These are phyloP conservation scores for Formica exsecta DNA, from an alignment of 1,140 invertebrate species.

Conservation along the genomic window DNA sequence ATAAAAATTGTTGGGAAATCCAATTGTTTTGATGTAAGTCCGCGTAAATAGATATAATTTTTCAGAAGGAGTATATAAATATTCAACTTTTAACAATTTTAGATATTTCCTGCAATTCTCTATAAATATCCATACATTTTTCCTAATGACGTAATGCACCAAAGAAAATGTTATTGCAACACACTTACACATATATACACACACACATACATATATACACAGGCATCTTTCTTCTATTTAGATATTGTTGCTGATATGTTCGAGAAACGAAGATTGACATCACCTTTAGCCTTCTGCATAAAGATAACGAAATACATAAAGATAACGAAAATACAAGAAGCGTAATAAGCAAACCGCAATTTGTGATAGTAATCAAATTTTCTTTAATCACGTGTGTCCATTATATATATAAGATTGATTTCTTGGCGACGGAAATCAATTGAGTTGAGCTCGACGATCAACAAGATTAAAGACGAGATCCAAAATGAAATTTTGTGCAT, in stretches of 20 bases:
- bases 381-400: slow-evolving; percentile 28
- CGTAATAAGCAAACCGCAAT: slow-evolving; percentile 24
- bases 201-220: not conserved
- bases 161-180: slow-evolving; percentile 7
- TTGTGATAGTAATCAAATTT: slow-evolving; percentile 43
- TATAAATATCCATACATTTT: not conserved
- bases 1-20: too few relatives aligned
- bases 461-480: slow-evolving; percentile 19
- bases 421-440: slow-evolving; percentile 24
- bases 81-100: too few relatives aligned
- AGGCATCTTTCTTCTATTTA: not conserved
- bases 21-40: too few relatives aligned
- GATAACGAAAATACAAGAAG: slow-evolving; percentile 44
- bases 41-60: too few relatives aligned
- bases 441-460: slow-evolving; percentile 27
- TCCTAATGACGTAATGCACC: not conserved
- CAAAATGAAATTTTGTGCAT: slow-evolving; percentile 32
- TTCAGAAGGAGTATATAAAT: too few relatives aligned
- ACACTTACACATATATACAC: not conserved
- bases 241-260: slow-evolving; percentile 10
- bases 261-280: not conserved
- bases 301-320: not conserved
- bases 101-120: not conserved
- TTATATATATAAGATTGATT: slow-evolving; percentile 64
- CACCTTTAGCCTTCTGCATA: slow-evolving; percentile 31